A percentile compares a stretch with the other conserved stretches of the same genome.
Conservation (phyloP, 2,113 vertebrate genomes). For the Myrmecophaga tridactyla region DNA sequence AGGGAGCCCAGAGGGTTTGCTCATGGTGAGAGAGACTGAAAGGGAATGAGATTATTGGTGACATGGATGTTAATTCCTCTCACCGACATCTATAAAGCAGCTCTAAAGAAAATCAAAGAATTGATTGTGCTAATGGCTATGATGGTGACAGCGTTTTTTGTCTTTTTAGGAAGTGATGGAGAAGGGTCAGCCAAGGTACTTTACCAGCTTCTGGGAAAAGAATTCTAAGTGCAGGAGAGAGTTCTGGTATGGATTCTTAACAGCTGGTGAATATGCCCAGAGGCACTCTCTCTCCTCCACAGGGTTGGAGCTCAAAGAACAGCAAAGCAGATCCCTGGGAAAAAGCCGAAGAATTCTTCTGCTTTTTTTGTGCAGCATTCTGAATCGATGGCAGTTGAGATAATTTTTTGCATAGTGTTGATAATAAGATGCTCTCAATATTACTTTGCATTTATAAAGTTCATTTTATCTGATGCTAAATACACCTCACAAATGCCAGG, state of each 20-base stretch:
- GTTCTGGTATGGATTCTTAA: conserved; percentile 14
- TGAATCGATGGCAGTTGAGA: conserved; percentile 2
- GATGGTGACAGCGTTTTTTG: conserved; percentile 47
- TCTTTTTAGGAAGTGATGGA: conserved; percentile 63
- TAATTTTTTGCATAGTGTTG: conserved; percentile 37
- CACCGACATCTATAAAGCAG: conserved; percentile 30
- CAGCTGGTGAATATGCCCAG: conserved; percentile 26
- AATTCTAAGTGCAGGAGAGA: neutral
- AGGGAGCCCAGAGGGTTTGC: conserved; percentile 19
- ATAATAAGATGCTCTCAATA: conserved; percentile 24
- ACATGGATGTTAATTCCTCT: conserved; percentile 33
- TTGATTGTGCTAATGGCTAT: conserved; percentile 51
- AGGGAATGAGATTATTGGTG: conserved; percentile 45
- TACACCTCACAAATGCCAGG: neutral
- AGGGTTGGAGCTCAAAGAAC: neutral
- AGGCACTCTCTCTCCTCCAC: conserved; percentile 18
- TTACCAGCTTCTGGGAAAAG: conserved; percentile 35
- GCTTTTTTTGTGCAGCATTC: conserved; percentile 17
- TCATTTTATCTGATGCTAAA: conserved; percentile 36
- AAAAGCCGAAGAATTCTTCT: neutral
- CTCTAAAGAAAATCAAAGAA: conserved; percentile 58
- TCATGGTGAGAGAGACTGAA: conserved; percentile 32
- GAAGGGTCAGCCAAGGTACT: conserved; percentile 59
- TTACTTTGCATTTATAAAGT: conserved; percentile 13
- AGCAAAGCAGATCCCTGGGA: conserved; percentile 13